Evolutionary conservation across 2,113 vertebrate genomes (phyloP), one percentile per base, ranked within the genome.

Genomic region (Lethenteron camtschaticum): DNA sequence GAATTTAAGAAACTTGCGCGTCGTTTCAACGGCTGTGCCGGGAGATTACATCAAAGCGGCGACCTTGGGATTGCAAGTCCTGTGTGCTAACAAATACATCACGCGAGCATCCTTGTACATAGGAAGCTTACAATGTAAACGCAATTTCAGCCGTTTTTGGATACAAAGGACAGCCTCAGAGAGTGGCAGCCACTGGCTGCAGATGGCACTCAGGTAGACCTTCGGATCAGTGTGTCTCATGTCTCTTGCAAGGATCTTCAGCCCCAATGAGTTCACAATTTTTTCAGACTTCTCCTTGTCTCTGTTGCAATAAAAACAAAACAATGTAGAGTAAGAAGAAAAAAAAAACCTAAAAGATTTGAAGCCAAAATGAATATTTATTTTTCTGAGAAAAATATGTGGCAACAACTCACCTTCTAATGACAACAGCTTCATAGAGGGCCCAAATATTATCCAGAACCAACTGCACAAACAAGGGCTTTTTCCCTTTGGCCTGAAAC

Each of bases 361-460:
- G 63, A 24, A 9, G 24, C n/a, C 9, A n/a, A 66, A 9, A n/a
- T 66, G 63, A 66, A n/a, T n/a, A 66, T 24, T 16, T 11, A 11
- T n/a, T 66, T 24, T 24, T 9, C 63, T 66, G n/a, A n/a, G 10
- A 16, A 66, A 66, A 66, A 66, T 8, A 66, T 2, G 13, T 63
- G 9, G 9, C 9, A 66, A 66, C 9, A 66, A 66, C 63, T 66
- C 24, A 96, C 94, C 85, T 90, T 78, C 80, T 85, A n/a, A 78
- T 83, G 68, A 85, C 75, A 68, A 96, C 87, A 2, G 87, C 85
- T n/a, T 99, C 90, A 70, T 96, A 99, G 56, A 99, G 81, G 79
- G 83, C 96, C 94, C 94, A 99, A 71, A 99, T 84, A 72, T 96
- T 96, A 73, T 96, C 90, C 77, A 99, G 78, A 70, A 99, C 89